A percentile compares a stretch with the other conserved stretches of the same genome.
phyloP scores from a whole-genome alignment of 1,140 invertebrate genomes.

The Anastrepha ludens region DNA sequence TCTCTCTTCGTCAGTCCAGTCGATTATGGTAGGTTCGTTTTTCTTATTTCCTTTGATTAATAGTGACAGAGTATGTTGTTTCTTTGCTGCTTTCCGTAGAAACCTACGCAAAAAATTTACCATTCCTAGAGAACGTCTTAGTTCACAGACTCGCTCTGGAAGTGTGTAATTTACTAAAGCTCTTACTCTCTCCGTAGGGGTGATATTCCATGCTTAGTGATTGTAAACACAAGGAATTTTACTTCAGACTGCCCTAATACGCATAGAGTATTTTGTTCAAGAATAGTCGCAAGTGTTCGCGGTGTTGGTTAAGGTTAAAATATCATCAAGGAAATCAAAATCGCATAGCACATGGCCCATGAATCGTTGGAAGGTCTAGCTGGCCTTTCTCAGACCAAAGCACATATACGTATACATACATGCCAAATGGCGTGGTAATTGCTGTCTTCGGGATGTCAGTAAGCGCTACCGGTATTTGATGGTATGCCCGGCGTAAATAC shows the following conservation, averaged over 20 bases:
- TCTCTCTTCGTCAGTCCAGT: neutral
- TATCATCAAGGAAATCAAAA: slow-evolving; percentile 75
- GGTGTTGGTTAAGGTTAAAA: slow-evolving; percentile 75
- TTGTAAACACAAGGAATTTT: slow-evolving; percentile 62
- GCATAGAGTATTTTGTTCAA: slow-evolving; percentile 64
- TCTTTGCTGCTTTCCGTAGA: neutral
- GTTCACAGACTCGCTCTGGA: neutral
- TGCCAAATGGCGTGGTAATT: slow-evolving; percentile 69
- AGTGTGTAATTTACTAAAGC: slow-evolving; percentile 7
- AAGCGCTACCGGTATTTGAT: no score
- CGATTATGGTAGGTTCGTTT: slow-evolving; percentile 17
- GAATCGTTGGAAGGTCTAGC: slow-evolving; percentile 75
- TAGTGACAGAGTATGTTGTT: neutral
- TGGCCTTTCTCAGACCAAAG: slow-evolving; percentile 70
- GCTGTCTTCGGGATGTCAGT: no score
- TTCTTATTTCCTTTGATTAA: neutral
- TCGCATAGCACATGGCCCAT: slow-evolving; percentile 74
- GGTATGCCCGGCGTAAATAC: slow-evolving; percentile 76
- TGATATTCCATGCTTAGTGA: slow-evolving; percentile 60
- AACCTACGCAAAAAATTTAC: slow-evolving; percentile 13
- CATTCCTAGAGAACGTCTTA: slow-evolving; percentile 15
- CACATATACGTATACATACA: slow-evolving; percentile 72
- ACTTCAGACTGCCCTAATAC: slow-evolving; percentile 62
- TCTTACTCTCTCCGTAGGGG: neutral
- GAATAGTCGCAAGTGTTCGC: slow-evolving; percentile 60